Conservation (phyloP, 2,888 invertebrate genomes). For the Thysanoteuthis rhombus region DNA sequence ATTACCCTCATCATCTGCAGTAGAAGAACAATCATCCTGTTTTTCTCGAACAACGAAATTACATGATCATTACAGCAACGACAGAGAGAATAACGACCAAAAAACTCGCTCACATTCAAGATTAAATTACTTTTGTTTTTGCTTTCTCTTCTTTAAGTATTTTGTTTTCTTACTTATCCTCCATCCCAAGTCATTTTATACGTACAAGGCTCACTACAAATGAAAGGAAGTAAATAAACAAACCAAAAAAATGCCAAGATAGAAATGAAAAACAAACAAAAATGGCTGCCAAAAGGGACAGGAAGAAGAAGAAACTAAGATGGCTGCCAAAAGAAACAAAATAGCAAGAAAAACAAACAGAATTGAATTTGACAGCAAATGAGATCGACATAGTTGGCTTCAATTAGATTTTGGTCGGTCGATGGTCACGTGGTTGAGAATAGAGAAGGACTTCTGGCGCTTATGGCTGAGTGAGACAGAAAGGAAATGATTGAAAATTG, state of each 20-base stretch:
- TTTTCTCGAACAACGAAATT: neutral
- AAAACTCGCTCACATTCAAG: neutral
- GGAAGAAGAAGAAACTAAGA: neutral
- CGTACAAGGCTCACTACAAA: neutral
- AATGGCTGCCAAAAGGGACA: neutral
- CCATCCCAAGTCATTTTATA: neutral
- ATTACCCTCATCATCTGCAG: neutral
- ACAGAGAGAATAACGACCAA: neutral
- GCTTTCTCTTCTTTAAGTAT: neutral
- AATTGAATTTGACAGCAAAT: neutral
- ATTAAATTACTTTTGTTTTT: neutral
- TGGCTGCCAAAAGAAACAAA: neutral
- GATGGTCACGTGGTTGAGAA: neutral
- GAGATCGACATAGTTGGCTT: neutral
- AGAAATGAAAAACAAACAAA: neutral
- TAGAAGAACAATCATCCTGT: neutral
- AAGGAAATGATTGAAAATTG: constrained; percentile 12
- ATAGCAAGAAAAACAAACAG: neutral
- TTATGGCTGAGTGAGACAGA: neutral
- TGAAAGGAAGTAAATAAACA: neutral
- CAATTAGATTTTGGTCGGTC: neutral
- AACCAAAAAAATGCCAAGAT: neutral
- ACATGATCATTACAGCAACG: neutral
- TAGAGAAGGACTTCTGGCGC: neutral
- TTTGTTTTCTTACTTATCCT: neutral